These are phyloP conservation scores for Zosterops lateralis DNA, from an alignment of 2,113 vertebrate genomes.

Conservation along the genomic window DNA sequence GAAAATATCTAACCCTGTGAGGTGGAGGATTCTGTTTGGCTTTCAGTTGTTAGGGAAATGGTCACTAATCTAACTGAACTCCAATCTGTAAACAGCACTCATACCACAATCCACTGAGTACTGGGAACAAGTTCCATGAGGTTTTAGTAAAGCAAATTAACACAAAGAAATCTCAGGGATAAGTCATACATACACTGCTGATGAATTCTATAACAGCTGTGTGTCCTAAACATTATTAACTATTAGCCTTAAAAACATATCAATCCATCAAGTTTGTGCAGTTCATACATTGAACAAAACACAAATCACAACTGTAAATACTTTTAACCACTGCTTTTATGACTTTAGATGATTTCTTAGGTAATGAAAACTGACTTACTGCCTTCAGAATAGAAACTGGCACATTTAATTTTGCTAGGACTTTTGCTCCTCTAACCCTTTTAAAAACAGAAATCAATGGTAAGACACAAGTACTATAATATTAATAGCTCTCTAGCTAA, in stretches of 20 bases:
- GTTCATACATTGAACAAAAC: background rate
- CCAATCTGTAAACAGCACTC: background rate
- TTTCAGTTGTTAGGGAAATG: background rate
- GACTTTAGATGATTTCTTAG: background rate
- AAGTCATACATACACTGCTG: background rate
- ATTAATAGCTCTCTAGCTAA: background rate
- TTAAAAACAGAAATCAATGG: background rate
- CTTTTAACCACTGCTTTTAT: background rate
- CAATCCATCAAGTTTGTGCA: background rate
- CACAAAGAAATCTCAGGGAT: background rate
- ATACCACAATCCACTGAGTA: background rate
- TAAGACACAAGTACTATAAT: background rate
- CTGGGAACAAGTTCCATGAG: background rate
- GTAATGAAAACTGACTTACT: slow-evolving; percentile 8
- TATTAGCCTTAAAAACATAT: background rate
- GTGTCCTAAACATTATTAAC: background rate
- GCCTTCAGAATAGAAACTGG: background rate
- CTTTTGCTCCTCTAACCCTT: background rate
- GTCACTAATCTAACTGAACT: background rate
- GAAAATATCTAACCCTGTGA: background rate
- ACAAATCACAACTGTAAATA: background rate
- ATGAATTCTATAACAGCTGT: background rate
- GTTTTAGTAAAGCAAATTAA: background rate
- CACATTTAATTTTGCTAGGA: background rate
- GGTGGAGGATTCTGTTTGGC: background rate